Evolutionary conservation across 2,888 invertebrate genomes (phyloP).

Genomic region (Trichogramma evanescens): DNA sequence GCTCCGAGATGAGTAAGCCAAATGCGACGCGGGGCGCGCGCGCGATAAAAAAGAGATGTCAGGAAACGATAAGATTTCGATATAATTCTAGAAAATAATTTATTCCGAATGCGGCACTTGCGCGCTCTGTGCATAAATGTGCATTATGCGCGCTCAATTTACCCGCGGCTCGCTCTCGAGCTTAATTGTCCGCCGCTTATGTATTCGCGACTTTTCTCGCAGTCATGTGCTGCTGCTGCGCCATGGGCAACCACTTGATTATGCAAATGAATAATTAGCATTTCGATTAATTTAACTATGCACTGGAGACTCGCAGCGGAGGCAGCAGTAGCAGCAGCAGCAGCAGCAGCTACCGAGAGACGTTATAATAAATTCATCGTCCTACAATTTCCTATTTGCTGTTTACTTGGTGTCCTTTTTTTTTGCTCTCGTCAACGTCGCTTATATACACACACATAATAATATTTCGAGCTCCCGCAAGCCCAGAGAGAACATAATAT

Average conservation of each 20-base stretch:
- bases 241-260: conserved; percentile 33
- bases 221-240: background rate
- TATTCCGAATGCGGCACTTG: no score
- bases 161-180: background rate
- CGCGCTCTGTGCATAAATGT: no score
- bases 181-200: background rate
- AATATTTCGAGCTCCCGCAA: no score
- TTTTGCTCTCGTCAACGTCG: no score
- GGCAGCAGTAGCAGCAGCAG: no score
- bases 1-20: conserved; percentile 2
- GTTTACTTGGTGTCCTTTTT: no score
- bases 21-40: background rate
- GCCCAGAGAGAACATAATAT: no score
- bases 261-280: conserved; percentile 44
- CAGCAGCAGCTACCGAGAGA: no score
- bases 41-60: conserved; percentile 1
- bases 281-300: conserved; percentile 39
- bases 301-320: background rate
- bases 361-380: no score
- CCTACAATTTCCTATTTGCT: no score
- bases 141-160: conserved; percentile 4
- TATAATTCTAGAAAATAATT: no score
- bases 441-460: no score
- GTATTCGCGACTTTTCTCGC: background rate
- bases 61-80: conserved; percentile 4